Base-by-base conservation (phyloP, 2,888 invertebrate species). In the Platerodrilus igneus region DNA sequence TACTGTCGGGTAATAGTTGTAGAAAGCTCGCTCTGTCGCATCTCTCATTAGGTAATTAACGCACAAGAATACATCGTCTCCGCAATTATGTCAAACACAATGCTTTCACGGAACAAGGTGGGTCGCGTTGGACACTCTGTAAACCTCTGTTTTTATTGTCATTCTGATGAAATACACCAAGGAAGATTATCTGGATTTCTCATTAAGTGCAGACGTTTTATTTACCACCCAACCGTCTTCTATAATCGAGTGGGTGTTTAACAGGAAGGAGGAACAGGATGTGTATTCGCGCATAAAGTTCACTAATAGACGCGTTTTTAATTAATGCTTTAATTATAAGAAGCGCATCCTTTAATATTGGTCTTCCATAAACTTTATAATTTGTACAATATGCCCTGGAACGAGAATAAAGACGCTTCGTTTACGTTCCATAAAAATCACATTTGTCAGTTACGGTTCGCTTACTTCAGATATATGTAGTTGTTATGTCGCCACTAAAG, bases 21-120 rank as follows among this genome's bases (percentile, higher is more conserved):
- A 19, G 32, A 18, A 14, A 33, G 27, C 28, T 28, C 14, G 23
- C 33, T 28, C 37, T 29, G 43, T 43, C 52, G 53, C 51, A 51
- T 54, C 50, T 47, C 51, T 50, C 54, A 52, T 55, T 53, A 51
- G 50, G 52, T 51, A 55, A 55, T 53, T 52, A 55, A 52, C 49
- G 65, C 66, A 68, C 49, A 66, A 64, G 65, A 71, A 71, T 71
- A 71, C 66, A 70, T 37, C 36, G 39, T 33, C 32, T 71, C 72
- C 72, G 72, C 72, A 72, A 73, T 73, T 68, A 69, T 41, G 47
- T 43, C 37, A 44, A 39, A 37, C 33, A 48, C 45, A 42, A 50
- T 47, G 35, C 40, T 10, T 30, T 18, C 15, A 25, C 17, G 15
- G 36, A 36, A 39, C 26, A 30, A 35, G 31, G 36, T 23, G 23